phyloP scores from a whole-genome alignment of 1,140 invertebrate species.

The Penaeus chinensis region DNA sequence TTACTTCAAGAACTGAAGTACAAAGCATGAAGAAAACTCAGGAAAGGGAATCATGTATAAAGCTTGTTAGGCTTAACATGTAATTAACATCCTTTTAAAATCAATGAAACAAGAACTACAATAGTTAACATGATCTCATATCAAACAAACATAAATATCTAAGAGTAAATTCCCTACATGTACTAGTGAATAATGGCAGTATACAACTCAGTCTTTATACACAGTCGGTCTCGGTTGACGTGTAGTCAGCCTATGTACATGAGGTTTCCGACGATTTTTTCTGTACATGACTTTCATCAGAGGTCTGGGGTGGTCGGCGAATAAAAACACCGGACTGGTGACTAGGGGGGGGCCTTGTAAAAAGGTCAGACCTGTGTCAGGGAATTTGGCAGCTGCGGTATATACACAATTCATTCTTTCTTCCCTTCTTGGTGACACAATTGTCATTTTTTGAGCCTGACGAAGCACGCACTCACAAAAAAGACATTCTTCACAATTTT shows the following conservation, averaged over 20 bases:
- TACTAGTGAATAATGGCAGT: constrained; percentile 54
- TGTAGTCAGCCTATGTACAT: constrained; percentile 39
- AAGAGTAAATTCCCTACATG: constrained; percentile 33
- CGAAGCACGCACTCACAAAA: not conserved
- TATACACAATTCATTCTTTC: constrained; percentile 43
- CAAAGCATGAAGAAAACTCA: constrained; percentile 46
- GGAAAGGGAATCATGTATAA: constrained; percentile 28
- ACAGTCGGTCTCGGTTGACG: constrained; percentile 25
- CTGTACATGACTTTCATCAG: constrained; percentile 40
- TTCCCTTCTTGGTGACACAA: constrained; percentile 24
- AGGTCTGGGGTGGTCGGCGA: not conserved
- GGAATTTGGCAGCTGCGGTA: constrained; percentile 50
- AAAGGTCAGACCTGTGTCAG: constrained; percentile 1
- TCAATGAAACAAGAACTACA: constrained; percentile 37
- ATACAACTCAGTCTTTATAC: constrained; percentile 53
- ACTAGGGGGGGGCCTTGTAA: constrained; percentile 21
- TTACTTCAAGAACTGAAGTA: constrained; percentile 30
- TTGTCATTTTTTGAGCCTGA: constrained; percentile 19
- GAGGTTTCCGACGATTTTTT: constrained; percentile 28
- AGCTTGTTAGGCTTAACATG: constrained; percentile 4
- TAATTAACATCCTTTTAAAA: constrained; percentile 21
- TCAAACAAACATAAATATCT: constrained; percentile 51
- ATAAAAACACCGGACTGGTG: constrained; percentile 40
- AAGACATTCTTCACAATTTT: constrained; percentile 29
- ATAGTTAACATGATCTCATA: constrained; percentile 33